Conservation (phyloP, 1,140 invertebrate genomes). For the Cataglyphis hispanica region DNA sequence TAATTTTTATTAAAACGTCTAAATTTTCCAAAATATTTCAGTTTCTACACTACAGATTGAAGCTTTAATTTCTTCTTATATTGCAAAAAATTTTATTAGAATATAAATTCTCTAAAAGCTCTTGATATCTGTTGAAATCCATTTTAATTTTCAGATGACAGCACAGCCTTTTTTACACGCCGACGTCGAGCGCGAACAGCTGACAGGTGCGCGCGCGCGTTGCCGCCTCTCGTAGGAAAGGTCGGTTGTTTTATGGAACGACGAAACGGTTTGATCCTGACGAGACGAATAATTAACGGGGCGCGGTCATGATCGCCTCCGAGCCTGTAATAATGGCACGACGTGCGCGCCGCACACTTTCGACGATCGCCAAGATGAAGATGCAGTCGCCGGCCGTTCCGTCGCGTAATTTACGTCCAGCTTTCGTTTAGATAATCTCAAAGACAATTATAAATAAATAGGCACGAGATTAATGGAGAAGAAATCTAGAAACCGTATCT, state of each 20-base stretch:
- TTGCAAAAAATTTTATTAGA: too few relatives aligned
- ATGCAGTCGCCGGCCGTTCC: conserved; percentile 14
- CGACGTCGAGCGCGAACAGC: conserved; percentile 8
- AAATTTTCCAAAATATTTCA: neutral
- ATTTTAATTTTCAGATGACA: neutral
- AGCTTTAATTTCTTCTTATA: too few relatives aligned
- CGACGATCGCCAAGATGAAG: conserved; percentile 37
- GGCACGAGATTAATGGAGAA: too few relatives aligned
- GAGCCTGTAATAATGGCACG: conserved; percentile 48
- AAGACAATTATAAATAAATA: conserved; percentile 33
- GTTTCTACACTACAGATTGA: neutral
- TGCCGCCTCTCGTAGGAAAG: conserved; percentile 42
- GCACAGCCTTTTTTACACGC: neutral
- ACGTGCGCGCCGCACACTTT: conserved; percentile 26
- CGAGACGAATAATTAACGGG: conserved; percentile 56
- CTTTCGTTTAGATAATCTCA: conserved; percentile 16
- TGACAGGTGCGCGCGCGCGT: conserved; percentile 58
- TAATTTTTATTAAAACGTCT: neutral
- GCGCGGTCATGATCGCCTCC: conserved; percentile 51
- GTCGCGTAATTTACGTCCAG: conserved; percentile 40
- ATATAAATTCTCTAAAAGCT: neutral
- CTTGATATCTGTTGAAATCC: neutral
- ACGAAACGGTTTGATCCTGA: conserved; percentile 50
- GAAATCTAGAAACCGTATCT: neutral
- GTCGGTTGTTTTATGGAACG: conserved; percentile 53